phyloP scores from a whole-genome alignment of 2,888 invertebrate genomes.

The Eupithecia inturbata region DNA sequence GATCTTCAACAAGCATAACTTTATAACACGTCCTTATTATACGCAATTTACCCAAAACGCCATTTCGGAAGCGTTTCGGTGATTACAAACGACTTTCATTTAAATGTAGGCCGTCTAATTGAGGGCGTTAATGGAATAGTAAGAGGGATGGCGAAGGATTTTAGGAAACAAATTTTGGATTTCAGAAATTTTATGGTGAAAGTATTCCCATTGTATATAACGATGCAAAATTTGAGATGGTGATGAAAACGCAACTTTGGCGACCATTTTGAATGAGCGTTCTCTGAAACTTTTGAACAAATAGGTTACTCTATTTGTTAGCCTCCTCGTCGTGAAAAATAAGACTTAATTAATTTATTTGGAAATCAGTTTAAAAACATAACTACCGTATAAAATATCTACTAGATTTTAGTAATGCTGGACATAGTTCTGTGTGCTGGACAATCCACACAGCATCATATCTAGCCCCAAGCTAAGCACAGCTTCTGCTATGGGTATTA shows the following conservation, averaged over 20 bases:
- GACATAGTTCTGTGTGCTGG: too few relatives aligned
- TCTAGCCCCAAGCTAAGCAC: too few relatives aligned
- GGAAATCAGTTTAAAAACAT: background rate
- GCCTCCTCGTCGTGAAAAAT: background rate
- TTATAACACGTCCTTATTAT: conserved; percentile 44
- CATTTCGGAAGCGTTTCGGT: conserved; percentile 51
- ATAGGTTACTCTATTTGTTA: background rate
- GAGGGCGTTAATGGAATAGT: conserved; percentile 57
- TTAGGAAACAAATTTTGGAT: conserved; percentile 1
- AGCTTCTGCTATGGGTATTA: too few relatives aligned
- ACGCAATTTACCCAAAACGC: conserved; percentile 40
- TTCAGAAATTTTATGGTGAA: background rate
- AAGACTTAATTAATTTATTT: background rate
- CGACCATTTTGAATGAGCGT: background rate
- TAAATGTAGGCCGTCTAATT: conserved; percentile 57
- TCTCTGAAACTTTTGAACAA: background rate
- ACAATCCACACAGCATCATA: too few relatives aligned
- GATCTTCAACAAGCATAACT: conserved; percentile 26
- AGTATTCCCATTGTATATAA: background rate
- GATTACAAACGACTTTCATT: conserved; percentile 56
- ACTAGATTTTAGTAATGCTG: background rate
- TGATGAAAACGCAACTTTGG: background rate
- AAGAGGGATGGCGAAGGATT: conserved; percentile 38
- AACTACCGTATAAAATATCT: background rate
- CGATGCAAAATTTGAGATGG: background rate